phyloP scores from a whole-genome alignment of 2,113 vertebrate species.

The Rhynchopsitta pachyrhyncha region DNA sequence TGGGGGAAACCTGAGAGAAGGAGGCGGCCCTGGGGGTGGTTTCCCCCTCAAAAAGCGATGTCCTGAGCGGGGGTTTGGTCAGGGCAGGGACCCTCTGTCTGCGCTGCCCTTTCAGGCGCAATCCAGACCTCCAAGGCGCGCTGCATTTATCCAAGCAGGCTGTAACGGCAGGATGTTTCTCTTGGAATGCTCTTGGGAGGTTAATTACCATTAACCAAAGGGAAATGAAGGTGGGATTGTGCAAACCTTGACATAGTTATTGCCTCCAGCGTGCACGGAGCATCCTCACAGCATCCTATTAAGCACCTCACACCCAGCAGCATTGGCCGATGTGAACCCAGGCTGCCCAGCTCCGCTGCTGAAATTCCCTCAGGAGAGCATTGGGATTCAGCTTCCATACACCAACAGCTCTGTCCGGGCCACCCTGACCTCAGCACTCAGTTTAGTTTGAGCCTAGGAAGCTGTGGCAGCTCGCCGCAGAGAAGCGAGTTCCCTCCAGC shows the following conservation, averaged over 20 bases:
- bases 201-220: not conserved
- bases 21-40: not conserved
- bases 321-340: rapidly evolving
- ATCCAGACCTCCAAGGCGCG: rapidly evolving
- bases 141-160: not conserved
- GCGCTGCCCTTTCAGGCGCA: no score
- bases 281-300: rapidly evolving
- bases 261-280: no score
- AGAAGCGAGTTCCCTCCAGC: not conserved
- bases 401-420: not conserved
- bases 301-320: not conserved
- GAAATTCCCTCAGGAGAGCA: not conserved
- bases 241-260: not conserved
- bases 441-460: rapidly evolving
- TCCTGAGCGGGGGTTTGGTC: not conserved
- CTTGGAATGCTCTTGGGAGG: not conserved
- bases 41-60: not conserved
- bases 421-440: rapidly evolving
- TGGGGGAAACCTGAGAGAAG: not conserved
- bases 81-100: not conserved
- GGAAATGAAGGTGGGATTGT: not conserved
- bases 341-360: rapidly evolving
- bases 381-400: not conserved
- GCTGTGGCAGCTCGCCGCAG: not conserved
- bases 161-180: not conserved